Evolutionary conservation across 1,140 invertebrate species (phyloP), one percentile per base, ranked within the genome.

Genomic region (Vollenhovia emeryi): DNA sequence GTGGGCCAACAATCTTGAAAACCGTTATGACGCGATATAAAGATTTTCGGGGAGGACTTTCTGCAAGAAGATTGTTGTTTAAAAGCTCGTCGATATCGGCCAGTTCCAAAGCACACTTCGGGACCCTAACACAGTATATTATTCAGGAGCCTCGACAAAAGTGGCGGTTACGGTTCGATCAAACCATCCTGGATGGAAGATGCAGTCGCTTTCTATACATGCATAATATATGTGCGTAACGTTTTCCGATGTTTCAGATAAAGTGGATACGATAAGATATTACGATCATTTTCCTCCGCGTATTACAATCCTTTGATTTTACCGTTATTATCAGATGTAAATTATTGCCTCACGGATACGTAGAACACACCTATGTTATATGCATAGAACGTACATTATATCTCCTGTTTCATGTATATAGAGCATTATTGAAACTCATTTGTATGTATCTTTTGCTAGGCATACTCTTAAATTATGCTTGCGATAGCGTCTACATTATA

Each of bases 11-110:
- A 52, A 50, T 11, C 18, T 45, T 57, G 33, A 21, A 74, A 69
- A 80, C 48, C 50, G 57, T 79, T 48, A 78, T 50, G 50, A 73
- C 15, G 27, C 36, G 21, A 43, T 73, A 40, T 13, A n/a, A 76
- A 48, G 36, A 30, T 69, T 74, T 79, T 74, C 33, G 30, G 50
- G 9, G 27, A 50, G 57, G 24, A 68, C 21, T 85, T 43, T 71
- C 79, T 21, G 45, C 45, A 59, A 87, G 43, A 69, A 69, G 52
- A 88, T 88, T 74, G 66, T 85, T 30, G 24, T n/a, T 74, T 88
- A 66, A 50, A 75, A 75, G 27, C 40, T 11, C 50, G 64, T 33
- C 68, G 30, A 71, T 45, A 36, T 64, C 36, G 78, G 73, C 78
- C 50, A 30, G 55, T 45, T 73, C 18, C 18, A 59, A 78, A 36